Evolutionary conservation across 2,888 invertebrate genomes (phyloP), one percentile per base, ranked within the genome.

Genomic region (Masnerella sp.): DNA sequence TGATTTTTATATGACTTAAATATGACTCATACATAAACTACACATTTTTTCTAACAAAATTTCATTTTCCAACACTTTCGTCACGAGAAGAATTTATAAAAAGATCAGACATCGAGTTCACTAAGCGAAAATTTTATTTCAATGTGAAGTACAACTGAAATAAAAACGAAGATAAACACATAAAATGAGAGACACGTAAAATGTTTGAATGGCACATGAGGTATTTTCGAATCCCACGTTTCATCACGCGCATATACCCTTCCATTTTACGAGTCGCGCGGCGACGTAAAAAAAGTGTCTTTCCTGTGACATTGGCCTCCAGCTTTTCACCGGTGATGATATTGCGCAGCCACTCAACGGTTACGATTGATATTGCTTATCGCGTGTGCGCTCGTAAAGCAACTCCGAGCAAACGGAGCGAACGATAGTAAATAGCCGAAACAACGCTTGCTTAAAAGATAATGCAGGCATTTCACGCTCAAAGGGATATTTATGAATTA

Each of bases 281-380:
- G 47, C 20, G 15, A 25, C 40, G 42, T 54, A 56, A 56, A 64
- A 49, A 64, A 49, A 47, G 5, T 40, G 14, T 14, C 38, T 56
- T 38, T 56, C 43, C 25, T 22, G 15, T 58, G 67, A 58, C 58
- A 67, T 56, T 49, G 74, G 65, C 62, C 61, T 62, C 38, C 30
- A 7, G 7, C 28, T 56, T 49, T 67, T 49, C 67, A 40, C 40
- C 30, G 40, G 18, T 42, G 67, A 67, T 56, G 56, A 58, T 58
- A 67, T 67, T 65, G 65, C 65, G 47, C 40, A 65, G 56, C 52
- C 56, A 65, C 65, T 65, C 65, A 56, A 34, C 52, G 30, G 64
- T 64, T 54, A 65, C 49, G 67, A 67, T 49, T 67, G 47, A 67
- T 67, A 67, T 49, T 28, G 42, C 67, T 67, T 67, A 67, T 67